These are phyloP conservation scores for Enteromius treurensis DNA, from an alignment of 2,797 vertebrate genomes.

Conservation along the genomic window DNA sequence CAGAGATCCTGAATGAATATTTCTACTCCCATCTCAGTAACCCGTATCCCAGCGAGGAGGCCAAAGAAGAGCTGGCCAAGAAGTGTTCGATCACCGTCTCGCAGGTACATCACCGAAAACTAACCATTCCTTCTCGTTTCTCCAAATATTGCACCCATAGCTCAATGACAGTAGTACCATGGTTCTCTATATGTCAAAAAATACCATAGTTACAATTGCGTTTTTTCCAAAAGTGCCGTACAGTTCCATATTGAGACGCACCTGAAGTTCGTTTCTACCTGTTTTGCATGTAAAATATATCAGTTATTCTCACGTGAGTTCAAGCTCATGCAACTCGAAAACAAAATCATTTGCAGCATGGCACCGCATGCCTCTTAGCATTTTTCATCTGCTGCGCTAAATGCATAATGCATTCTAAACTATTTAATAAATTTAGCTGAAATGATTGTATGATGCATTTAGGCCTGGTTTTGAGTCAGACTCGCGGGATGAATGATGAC, in stretches of 20 bases:
- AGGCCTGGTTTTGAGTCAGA: conserved; percentile 67
- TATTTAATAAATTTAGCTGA: conserved; percentile 73
- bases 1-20: conserved; percentile 99
- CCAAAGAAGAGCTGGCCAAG: conserved; percentile 99
- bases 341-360: conserved; percentile 28
- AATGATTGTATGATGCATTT: conserved; percentile 74
- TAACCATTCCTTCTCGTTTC: not conserved
- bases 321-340: conserved; percentile 47
- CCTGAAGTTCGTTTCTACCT: conserved; percentile 24
- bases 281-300: conserved; percentile 24
- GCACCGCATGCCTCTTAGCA: conserved; percentile 23
- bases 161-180: not conserved
- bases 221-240: not conserved
- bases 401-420: conserved; percentile 72
- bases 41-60: conserved; percentile 98
- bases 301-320: conserved; percentile 34
- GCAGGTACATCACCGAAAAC: conserved; percentile 80
- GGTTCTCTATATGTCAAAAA: not conserved
- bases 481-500: conserved; percentile 71
- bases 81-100: conserved; percentile 98
- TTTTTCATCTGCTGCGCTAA: conserved; percentile 58
- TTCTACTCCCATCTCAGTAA: conserved; percentile 99
- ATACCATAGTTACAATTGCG: not conserved
- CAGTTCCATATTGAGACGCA: not conserved
- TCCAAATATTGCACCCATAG: not conserved